Conservation (phyloP, 2,888 invertebrate species). For the Podotricha telesiphe region DNA sequence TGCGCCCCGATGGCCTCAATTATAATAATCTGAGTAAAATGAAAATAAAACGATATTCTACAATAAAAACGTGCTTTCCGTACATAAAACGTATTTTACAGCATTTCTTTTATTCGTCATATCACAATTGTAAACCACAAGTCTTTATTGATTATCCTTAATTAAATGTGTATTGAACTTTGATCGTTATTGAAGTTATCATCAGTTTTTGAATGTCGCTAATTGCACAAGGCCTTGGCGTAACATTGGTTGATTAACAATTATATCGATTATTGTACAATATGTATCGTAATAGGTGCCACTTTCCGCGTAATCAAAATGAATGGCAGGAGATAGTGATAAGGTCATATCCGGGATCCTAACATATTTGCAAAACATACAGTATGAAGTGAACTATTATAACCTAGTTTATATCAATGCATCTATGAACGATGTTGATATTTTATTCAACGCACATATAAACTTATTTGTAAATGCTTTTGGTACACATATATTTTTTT, state of each 20-base stretch:
- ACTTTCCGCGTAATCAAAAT: slow-evolving; percentile 30
- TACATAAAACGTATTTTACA: neutral
- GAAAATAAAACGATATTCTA: too few species aligned
- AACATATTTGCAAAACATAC: slow-evolving; percentile 32
- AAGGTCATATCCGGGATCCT: slow-evolving; percentile 46
- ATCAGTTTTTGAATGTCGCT: neutral
- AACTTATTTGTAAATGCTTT: too few species aligned
- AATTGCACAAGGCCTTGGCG: slow-evolving; percentile 1
- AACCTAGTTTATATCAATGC: neutral
- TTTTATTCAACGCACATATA: slow-evolving; percentile 7
- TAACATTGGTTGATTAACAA: slow-evolving; percentile 12
- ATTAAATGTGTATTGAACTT: slow-evolving; percentile 6
- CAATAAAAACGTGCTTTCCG: neutral
- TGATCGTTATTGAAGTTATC: slow-evolving; percentile 18
- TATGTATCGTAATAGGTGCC: slow-evolving; percentile 26
- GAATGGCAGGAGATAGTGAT: slow-evolving; percentile 32
- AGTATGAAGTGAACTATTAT: neutral
- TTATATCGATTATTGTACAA: slow-evolving; percentile 11
- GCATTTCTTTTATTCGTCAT: too few species aligned
- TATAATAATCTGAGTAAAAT: too few species aligned
- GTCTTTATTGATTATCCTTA: slow-evolving; percentile 7
- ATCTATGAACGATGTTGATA: neutral
- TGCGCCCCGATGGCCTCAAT: too few species aligned
- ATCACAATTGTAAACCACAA: neutral
- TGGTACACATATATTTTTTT: too few species aligned